Evolutionary conservation across 2,888 invertebrate genomes (phyloP), one percentile per base, ranked within the genome.

Genomic region (Zaprionus obscuricornis): DNA sequence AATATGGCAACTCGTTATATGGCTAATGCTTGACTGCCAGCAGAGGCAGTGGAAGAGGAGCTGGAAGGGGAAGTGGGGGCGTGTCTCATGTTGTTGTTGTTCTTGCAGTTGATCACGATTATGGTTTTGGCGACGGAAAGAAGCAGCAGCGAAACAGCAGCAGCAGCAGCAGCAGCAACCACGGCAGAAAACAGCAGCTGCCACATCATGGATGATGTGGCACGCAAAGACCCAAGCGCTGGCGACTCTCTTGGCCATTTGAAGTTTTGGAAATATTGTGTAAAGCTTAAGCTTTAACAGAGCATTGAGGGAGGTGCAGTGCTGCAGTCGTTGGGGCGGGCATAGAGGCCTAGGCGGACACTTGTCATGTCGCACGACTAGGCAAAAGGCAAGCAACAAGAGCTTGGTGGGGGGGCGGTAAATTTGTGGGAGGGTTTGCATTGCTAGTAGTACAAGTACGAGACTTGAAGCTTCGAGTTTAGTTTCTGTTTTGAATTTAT

Each of bases 401-500:
- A 51, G 31, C 36, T 24, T 46, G 40, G 42, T n/a, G n/a, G n/a
- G n/a, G n/a, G n/a, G n/a, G n/a, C n/a, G n/a, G n/a, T n/a, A n/a
- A n/a, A n/a, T n/a, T n/a, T n/a, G n/a, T n/a, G n/a, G n/a, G n/a
- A n/a, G n/a, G n/a, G n/a, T n/a, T n/a, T n/a, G n/a, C n/a, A n/a
- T n/a, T n/a, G n/a, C n/a, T n/a, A n/a, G n/a, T n/a, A n/a, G n/a
- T n/a, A n/a, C n/a, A n/a, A n/a, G n/a, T n/a, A n/a, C n/a, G n/a
- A n/a, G n/a, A n/a, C n/a, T n/a, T n/a, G n/a, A n/a, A n/a, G n/a
- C n/a, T n/a, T n/a, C 67, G 58, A 76, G 77, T 74, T 74, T 68
- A 66, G 79, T 76, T 79, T 83, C 76, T 76, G 78, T 78, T n/a
- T 79, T 76, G 71, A 83, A 75, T 75, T 86, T 83, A 77, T 82